These are phyloP conservation scores for Candoia aspera DNA, from an alignment of 2,113 vertebrate genomes.

Conservation along the genomic window DNA sequence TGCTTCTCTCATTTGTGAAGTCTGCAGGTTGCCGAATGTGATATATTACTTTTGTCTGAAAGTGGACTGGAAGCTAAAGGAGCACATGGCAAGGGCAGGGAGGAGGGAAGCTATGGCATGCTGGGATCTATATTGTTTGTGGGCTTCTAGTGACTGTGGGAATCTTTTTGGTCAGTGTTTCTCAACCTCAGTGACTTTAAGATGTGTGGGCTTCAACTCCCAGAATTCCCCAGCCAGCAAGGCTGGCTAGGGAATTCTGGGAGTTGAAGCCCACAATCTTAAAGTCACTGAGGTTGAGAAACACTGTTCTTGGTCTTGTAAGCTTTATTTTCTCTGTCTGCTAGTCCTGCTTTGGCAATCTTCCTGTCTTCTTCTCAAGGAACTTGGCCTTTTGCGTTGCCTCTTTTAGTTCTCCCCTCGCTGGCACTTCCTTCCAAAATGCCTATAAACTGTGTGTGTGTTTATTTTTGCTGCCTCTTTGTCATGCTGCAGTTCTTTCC, in stretches of 20 bases:
- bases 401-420: conserved; percentile 49
- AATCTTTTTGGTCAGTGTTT: background rate
- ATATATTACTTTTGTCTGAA: background rate
- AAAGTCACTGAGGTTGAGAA: too few relatives aligned
- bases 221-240: too few relatives aligned
- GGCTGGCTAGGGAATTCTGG: too few relatives aligned
- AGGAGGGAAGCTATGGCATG: background rate
- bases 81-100: background rate
- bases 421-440: conserved; percentile 33
- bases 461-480: conserved; percentile 60
- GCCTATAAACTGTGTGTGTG: conserved; percentile 51
- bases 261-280: too few relatives aligned
- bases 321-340: conserved; percentile 8
- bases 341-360: background rate
- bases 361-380: background rate
- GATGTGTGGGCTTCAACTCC: too few relatives aligned
- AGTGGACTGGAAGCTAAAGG: conserved; percentile 5
- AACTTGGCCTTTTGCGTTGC: conserved; percentile 36
- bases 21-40: background rate
- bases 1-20: background rate
- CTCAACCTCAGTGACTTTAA: too few relatives aligned
- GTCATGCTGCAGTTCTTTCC: conserved; percentile 85
- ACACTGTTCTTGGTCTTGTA: background rate
- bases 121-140: conserved; percentile 11
- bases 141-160: background rate